Evolutionary conservation across 2,113 vertebrate species (phyloP).

Genomic region (Mormyrus lacerda): DNA sequence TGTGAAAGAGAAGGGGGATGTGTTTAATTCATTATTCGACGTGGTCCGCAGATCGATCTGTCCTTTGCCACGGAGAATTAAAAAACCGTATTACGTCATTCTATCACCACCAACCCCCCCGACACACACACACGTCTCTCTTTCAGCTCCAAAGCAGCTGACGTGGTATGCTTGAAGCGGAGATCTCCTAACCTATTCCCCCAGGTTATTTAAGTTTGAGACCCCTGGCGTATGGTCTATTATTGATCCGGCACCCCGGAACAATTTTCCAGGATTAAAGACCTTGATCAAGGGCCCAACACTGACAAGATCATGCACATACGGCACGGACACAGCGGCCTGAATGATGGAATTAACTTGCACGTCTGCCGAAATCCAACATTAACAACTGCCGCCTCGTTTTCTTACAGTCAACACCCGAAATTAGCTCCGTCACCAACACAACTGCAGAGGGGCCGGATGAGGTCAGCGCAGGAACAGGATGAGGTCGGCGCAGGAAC

Average conservation of each 20-base stretch:
- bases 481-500: background rate
- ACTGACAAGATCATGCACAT: background rate
- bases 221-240: background rate
- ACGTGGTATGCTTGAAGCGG: background rate
- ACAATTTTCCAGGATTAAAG: background rate
- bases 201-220: background rate
- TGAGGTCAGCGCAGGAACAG: background rate
- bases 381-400: background rate
- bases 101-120: background rate
- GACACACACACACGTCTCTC: background rate
- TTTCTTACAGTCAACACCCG: background rate
- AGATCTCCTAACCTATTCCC: background rate
- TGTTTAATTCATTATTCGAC: background rate
- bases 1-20: background rate
- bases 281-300: background rate
- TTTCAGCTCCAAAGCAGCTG: background rate
- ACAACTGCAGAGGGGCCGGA: background rate
- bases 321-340: background rate
- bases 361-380: background rate
- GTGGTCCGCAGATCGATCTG: background rate
- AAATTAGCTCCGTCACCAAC: background rate
- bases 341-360: background rate
- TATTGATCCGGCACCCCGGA: background rate
- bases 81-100: background rate
- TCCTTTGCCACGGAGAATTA: background rate